Conservation (phyloP, 2,113 vertebrate genomes). For the Pelecanoides urinatrix region DNA sequence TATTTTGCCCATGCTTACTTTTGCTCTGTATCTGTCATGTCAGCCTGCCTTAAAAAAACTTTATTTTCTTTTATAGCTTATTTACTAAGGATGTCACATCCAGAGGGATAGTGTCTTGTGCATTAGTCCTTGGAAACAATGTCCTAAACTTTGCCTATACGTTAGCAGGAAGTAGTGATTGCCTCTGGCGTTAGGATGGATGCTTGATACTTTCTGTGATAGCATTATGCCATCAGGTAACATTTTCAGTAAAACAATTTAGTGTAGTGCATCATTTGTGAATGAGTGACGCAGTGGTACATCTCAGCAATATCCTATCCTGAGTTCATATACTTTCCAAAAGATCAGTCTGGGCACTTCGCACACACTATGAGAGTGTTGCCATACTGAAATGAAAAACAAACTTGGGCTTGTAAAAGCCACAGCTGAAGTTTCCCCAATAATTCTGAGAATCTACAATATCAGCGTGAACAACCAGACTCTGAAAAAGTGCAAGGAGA, state of each 20-base stretch:
- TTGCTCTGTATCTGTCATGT: background rate
- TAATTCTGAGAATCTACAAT: background rate
- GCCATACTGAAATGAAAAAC: background rate
- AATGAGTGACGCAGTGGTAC: background rate
- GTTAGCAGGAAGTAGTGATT: background rate
- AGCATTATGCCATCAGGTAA: background rate
- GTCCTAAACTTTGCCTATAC: background rate
- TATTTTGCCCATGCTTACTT: background rate
- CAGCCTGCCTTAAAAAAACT: background rate
- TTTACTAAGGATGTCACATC: background rate
- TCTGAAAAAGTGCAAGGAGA: background rate
- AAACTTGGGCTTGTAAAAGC: background rate
- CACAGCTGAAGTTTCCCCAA: background rate
- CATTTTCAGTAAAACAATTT: background rate
- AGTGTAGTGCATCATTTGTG: background rate
- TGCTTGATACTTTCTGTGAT: background rate
- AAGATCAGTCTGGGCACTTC: background rate
- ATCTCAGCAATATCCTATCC: background rate
- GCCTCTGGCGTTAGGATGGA: background rate
- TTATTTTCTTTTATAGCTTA: background rate
- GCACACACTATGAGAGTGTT: accelerated
- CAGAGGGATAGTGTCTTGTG: background rate
- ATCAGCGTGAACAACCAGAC: background rate
- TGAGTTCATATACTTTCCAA: accelerated
- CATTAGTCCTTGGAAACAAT: background rate